These are phyloP conservation scores for Drosophila suzukii DNA, from an alignment of 1,140 invertebrate species.

Conservation along the genomic window DNA sequence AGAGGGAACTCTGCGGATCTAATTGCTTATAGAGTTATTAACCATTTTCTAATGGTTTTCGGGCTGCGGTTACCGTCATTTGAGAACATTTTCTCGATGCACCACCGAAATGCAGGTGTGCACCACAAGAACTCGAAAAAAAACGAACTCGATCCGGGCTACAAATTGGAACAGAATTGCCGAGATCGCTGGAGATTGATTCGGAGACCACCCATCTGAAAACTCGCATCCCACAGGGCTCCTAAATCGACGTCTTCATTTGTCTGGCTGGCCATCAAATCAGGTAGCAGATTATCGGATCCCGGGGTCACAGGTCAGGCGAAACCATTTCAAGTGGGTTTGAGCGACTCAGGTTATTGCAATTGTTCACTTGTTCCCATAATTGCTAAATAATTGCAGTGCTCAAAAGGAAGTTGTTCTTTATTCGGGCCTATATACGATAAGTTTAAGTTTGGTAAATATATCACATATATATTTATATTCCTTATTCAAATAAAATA, in stretches of 20 bases:
- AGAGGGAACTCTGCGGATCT: constrained; percentile 32
- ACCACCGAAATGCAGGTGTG: constrained; percentile 26
- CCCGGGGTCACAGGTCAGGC: constrained; percentile 44
- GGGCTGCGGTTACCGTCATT: constrained; percentile 42
- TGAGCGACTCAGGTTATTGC: background rate
- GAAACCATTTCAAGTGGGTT: constrained; percentile 12
- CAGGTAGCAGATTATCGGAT: constrained; percentile 42
- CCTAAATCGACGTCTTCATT: constrained; percentile 30
- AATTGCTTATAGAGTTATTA: constrained; percentile 79
- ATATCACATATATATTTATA: too few relatives aligned
- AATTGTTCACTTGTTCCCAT: constrained; percentile 11
- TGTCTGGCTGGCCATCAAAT: constrained; percentile 8
- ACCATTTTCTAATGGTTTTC: constrained; percentile 59
- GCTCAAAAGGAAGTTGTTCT: constrained; percentile 3
- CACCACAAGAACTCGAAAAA: background rate
- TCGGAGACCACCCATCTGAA: constrained; percentile 33
- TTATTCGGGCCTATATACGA: background rate
- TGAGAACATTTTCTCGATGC: constrained; percentile 31
- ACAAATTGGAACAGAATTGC: constrained; percentile 44
- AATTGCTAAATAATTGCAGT: constrained; percentile 38
- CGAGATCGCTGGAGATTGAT: constrained; percentile 27
- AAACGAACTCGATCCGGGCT: constrained; percentile 24
- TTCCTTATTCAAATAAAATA: too few relatives aligned
- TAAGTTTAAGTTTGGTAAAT: too few relatives aligned
- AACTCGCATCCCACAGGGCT: background rate